phyloP scores from a whole-genome alignment of 37 sponge, comb jelly and placozoan species.

The Bolinopsis microptera region DNA sequence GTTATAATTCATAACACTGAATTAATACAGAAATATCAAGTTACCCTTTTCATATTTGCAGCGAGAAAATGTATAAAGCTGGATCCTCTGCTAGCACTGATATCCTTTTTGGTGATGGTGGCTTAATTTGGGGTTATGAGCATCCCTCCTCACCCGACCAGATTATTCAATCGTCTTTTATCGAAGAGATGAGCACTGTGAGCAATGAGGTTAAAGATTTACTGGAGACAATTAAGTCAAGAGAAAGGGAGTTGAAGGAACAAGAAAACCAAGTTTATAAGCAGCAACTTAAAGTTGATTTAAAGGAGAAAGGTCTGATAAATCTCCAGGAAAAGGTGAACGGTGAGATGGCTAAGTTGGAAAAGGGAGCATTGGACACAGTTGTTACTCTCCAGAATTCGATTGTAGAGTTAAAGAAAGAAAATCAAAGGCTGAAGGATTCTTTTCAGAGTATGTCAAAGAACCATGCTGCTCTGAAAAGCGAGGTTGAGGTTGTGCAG shows the following conservation, averaged over 20 bases:
- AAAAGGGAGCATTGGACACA: not conserved
- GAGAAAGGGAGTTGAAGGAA: not conserved
- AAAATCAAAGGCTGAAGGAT: not conserved
- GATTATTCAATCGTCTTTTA: not conserved
- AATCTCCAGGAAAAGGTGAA: not conserved
- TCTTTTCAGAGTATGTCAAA: not conserved
- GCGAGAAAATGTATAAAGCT: too few species aligned
- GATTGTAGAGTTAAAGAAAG: not conserved
- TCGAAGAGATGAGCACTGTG: conserved; percentile 31
- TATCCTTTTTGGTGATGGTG: not conserved
- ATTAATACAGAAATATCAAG: too few species aligned
- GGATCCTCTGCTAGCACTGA: not conserved
- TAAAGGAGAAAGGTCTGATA: not conserved
- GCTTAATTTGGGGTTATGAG: conserved; percentile 12
- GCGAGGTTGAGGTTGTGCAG: not conserved
- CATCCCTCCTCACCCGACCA: not conserved
- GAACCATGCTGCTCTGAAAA: not conserved
- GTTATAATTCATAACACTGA: too few species aligned
- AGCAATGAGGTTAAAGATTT: conserved; percentile 41
- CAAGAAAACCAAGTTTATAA: not conserved
- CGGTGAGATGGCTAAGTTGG: not conserved
- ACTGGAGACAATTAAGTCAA: not conserved
- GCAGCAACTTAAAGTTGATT: not conserved
- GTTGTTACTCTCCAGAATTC: not conserved
- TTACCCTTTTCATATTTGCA: too few species aligned